Conservation (phyloP, 2,888 invertebrate species). For the Synergus umbraculus region DNA sequence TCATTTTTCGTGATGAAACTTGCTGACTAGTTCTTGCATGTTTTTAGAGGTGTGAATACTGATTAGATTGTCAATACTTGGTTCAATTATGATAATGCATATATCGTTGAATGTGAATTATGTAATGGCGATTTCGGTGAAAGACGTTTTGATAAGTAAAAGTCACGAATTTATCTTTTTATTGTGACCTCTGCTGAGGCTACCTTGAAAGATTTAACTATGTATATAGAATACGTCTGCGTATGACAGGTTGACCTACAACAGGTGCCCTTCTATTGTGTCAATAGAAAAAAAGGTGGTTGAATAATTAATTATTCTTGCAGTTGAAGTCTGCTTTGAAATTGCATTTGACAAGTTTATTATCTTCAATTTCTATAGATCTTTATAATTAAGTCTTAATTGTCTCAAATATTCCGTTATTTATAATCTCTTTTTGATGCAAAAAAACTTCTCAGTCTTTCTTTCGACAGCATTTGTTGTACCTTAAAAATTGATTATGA, state of each 20-base stretch:
- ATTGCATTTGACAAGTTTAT: constrained; percentile 10
- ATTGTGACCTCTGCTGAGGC: constrained; percentile 12
- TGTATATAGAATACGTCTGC: constrained; percentile 4
- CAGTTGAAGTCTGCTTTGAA: background rate
- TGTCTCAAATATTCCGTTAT: background rate
- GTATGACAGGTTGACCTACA: constrained; percentile 32
- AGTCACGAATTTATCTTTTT: constrained; percentile 19
- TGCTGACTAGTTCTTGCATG: background rate
- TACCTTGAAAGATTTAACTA: constrained; percentile 33
- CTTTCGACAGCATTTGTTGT: no score
- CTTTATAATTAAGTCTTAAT: background rate
- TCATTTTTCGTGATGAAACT: background rate
- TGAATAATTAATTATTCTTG: constrained; percentile 6
- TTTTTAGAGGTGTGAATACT: background rate
- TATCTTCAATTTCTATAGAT: background rate
- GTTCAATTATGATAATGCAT: background rate
- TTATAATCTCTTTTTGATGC: background rate
- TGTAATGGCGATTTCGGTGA: background rate
- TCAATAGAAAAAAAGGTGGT: constrained; percentile 30
- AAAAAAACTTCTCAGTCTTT: no score
- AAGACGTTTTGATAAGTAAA: background rate
- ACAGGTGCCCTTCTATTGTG: constrained; percentile 40
- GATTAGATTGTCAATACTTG: background rate
- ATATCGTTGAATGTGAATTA: background rate
- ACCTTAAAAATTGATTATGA: no score